Percentiles rank a stretch among this genome's conserved stretches.
These are phyloP conservation scores for Himalopsyche japonica DNA, from an alignment of 2,888 invertebrate species.

Conservation along the genomic window DNA sequence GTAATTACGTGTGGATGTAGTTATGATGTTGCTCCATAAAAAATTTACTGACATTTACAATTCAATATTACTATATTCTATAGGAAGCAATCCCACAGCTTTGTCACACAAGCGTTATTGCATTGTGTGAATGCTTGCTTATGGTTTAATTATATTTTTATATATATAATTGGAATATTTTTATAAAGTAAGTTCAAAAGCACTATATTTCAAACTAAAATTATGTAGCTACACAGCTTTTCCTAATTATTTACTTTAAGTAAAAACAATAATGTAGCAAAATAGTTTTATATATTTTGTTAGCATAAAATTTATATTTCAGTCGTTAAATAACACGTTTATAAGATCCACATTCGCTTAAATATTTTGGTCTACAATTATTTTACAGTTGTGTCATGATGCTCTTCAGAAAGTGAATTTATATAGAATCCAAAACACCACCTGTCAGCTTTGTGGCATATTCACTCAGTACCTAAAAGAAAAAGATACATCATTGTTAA, in stretches of 20 bases:
- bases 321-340: neutral
- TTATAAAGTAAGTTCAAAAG: too few species aligned
- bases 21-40: too few species aligned
- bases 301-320: neutral
- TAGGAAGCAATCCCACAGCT: too few species aligned
- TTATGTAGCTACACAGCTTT: neutral
- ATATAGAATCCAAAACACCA: slow-evolving; percentile 37
- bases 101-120: too few species aligned
- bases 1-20: too few species aligned
- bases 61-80: too few species aligned
- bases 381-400: slow-evolving; percentile 16
- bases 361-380: neutral
- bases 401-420: neutral
- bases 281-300: neutral
- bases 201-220: too few species aligned
- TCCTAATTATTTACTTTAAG: neutral
- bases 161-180: too few species aligned
- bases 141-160: too few species aligned
- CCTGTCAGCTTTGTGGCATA: slow-evolving; percentile 85
- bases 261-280: neutral
- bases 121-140: too few species aligned
- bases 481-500: slow-evolving; percentile 40
- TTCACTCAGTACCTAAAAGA: slow-evolving; percentile 77
- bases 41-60: too few species aligned
- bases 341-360: neutral